Percentiles rank a stretch among this genome's conserved stretches.
Evolutionary conservation across 2,888 invertebrate genomes (phyloP).

Genomic region (Notocelia uddmanniana): DNA sequence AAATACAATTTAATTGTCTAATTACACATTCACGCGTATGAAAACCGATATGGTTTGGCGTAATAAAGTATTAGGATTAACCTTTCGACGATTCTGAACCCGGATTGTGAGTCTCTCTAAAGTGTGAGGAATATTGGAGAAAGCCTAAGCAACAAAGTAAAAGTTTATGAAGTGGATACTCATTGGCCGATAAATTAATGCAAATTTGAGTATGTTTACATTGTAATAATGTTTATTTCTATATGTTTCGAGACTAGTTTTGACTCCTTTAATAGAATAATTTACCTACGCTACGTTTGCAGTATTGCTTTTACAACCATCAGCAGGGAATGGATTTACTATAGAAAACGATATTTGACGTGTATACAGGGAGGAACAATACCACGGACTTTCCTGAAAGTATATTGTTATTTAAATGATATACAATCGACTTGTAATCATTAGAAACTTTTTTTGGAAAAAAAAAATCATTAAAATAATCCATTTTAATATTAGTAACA

Average conservation of each 20-base stretch:
- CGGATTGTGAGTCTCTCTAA: slow-evolving; percentile 26
- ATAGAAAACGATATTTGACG: no score
- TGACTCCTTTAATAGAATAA: background rate
- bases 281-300: no score
- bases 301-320: no score
- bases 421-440: no score
- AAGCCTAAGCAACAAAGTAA: slow-evolving; percentile 20
- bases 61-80: slow-evolving; percentile 41
- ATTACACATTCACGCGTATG: slow-evolving; percentile 54
- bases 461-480: no score
- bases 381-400: no score
- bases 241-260: background rate
- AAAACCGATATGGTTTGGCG: slow-evolving; percentile 36
- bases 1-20: slow-evolving; percentile 58
- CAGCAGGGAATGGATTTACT: no score
- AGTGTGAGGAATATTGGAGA: slow-evolving; percentile 21
- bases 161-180: background rate
- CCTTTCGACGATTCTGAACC: slow-evolving; percentile 29
- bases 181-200: slow-evolving; percentile 1
- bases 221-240: background rate
- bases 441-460: no score
- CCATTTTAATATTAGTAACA: no score
- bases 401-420: no score
- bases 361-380: no score
- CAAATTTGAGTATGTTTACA: slow-evolving; percentile 10